Evolutionary conservation across 1,140 invertebrate genomes (phyloP).

Genomic region (Apis florea): DNA sequence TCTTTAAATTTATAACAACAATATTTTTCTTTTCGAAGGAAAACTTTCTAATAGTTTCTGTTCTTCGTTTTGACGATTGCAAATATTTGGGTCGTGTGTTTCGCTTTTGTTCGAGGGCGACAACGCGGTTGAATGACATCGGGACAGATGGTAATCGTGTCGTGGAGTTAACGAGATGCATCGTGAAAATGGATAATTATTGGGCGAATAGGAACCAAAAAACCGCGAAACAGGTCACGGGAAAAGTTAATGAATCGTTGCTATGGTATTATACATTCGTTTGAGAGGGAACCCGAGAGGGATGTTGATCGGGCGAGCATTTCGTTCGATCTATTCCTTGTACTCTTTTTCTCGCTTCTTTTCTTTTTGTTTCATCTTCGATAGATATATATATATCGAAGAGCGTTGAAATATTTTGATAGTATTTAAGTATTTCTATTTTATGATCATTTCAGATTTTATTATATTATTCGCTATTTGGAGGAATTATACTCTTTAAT

Average conservation of each 20-base stretch:
- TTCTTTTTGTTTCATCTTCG: too few relatives aligned
- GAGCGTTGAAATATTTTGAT: too few relatives aligned
- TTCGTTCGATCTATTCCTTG: neutral
- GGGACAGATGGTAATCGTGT: neutral
- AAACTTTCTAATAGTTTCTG: too few relatives aligned
- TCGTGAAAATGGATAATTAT: constrained; percentile 17
- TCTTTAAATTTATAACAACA: too few relatives aligned
- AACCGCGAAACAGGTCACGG: constrained; percentile 3
- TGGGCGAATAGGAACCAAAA: neutral
- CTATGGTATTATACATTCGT: neutral
- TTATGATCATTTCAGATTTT: too few relatives aligned
- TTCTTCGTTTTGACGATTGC: too few relatives aligned
- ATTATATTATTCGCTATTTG: too few relatives aligned
- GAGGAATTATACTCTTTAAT: too few relatives aligned
- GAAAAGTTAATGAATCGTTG: neutral
- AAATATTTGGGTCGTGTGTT: neutral
- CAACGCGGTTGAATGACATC: neutral
- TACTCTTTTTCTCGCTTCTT: neutral
- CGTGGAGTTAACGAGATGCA: neutral
- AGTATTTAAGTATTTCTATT: too few relatives aligned
- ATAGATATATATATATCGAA: too few relatives aligned
- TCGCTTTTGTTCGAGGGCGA: too few relatives aligned
- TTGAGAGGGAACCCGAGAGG: neutral
- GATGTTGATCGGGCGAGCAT: neutral
- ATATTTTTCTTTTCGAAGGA: too few relatives aligned